Base-by-base conservation (phyloP, 2,113 vertebrate species). In the Epinephelus fuscoguttatus region DNA sequence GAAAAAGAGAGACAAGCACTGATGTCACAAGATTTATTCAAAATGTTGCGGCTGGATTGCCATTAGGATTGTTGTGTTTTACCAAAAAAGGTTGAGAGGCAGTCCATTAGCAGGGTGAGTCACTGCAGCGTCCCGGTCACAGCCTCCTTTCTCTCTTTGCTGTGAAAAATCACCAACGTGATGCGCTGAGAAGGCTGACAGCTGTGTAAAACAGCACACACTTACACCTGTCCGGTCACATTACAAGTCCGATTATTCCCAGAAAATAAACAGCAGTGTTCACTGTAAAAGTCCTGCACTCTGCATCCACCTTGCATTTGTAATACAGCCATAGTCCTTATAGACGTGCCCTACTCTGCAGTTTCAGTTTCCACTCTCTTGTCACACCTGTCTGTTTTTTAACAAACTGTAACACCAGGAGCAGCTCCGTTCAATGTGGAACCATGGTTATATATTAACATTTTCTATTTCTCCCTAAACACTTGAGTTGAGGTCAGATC, bases 211-310 rank as follows among this genome's bases (percentile, higher is more conserved):
- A 85, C 78, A 33, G 76, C 75, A 68, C 89, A 82, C 82, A 45
- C 87, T 91, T 81, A 75, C 89, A 92, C 89, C 89, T 93, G 91
- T 94, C 93, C 69, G n/a, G 42, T 87, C 88, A 33, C 84, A 90
- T 94, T 80, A 92, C 69, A 37, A 53, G 53, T 74, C 61, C n/a
- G 33, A 92, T 94, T 86, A 88, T 88, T 93, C 71, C 79, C 57
- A 8, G 53, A 52, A 81, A 84, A 89, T 56, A 63, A 83, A 86
- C 87, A 70, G 87, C 82, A 73, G 81, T 4, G 25, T 64, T 83
- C 69, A 27, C 72, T 68, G 62, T 61, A 71, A 45, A 85, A 69
- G 60, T 84, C 86, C 49, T 27, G 61, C 47, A 40, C 42, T 76
- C 75, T 53, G 66, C 70, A 63, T 81, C 56, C 71, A 23, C 49